Evolutionary conservation across 2,888 invertebrate genomes (phyloP), one percentile per base, ranked within the genome.

Genomic region (Epicampocera succincta): DNA sequence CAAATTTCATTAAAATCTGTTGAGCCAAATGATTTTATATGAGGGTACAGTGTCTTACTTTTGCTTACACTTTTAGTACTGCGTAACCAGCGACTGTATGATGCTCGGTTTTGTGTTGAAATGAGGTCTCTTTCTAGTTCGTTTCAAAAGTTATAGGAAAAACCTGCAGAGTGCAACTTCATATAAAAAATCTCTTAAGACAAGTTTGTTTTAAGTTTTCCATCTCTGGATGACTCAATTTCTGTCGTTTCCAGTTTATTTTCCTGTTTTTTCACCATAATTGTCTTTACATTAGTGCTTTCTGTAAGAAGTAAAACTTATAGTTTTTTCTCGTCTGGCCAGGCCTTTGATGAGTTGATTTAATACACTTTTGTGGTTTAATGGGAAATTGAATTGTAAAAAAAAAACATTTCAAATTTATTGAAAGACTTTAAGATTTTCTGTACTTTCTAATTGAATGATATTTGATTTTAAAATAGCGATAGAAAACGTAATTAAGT

Each of bases 301-400:
- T 33, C 9, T n/a, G 21, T 33, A 21, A 48, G 19, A 54, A 33
- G 33, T 33, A 29, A 2, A 29, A 15, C 4, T 15, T 50, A 29
- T 13, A 2, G 17, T 63, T 12, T 65, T n/a, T n/a, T 65, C 48
- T 63, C 21, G 15, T 38, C 15, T 21, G 21, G n/a, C 38, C 65
- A 75, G 56, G 65, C 19, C 19, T 75, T 74, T 65, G 75, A 71
- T 71, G 25, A 56, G 54, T 72, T 76, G 54, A 68, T 72, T 71
- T 60, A 52, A 60, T 46, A 15, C 21, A 75, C 15, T 56, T 79
- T 71, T 80, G 75, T 42, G 71, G 72, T 72, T 61, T 66, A 58
- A 21, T 15, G 25, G n/a, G 8, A 63, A 74, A 69, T 58, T 63
- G 44, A 58, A 50, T 44, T 50, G 63, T 40, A 46, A 42, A 73